Conservation (phyloP, 2,888 invertebrate genomes). For the Pyrocoelia pectoralis region DNA sequence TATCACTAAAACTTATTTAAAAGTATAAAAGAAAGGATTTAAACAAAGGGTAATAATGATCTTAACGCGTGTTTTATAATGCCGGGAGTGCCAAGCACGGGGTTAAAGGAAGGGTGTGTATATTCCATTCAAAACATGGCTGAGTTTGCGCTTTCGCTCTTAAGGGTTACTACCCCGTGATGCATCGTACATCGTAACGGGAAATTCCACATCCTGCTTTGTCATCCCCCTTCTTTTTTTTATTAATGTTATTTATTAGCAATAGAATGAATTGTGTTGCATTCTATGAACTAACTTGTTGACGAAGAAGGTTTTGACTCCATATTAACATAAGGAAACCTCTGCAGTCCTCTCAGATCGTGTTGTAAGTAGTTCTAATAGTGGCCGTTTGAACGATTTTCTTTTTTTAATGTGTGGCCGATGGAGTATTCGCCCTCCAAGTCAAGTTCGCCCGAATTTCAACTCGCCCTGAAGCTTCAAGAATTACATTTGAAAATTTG, state of each 20-base stretch:
- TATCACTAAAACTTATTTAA: slow-evolving; percentile 6
- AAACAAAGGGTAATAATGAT: slow-evolving; percentile 15
- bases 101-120: slow-evolving; percentile 52
- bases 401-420: too few relatives aligned
- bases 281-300: background rate
- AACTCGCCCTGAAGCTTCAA: too few relatives aligned
- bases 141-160: slow-evolving; percentile 49
- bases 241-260: too few relatives aligned
- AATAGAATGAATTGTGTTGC: background rate
- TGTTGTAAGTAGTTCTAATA: too few relatives aligned
- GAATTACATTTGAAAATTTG: too few relatives aligned
- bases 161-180: slow-evolving; percentile 23
- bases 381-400: too few relatives aligned
- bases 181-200: slow-evolving; percentile 21
- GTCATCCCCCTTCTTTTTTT: background rate
- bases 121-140: slow-evolving; percentile 52
- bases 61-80: slow-evolving; percentile 34
- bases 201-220: slow-evolving; percentile 22
- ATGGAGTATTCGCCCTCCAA: too few relatives aligned
- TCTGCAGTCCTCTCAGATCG: too few relatives aligned
- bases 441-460: too few relatives aligned
- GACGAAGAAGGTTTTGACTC: too few relatives aligned
- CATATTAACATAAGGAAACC: too few relatives aligned
- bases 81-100: slow-evolving; percentile 38
- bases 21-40: background rate